Conservation (phyloP, 1,140 invertebrate genomes). For the Diorhabda elongata region DNA sequence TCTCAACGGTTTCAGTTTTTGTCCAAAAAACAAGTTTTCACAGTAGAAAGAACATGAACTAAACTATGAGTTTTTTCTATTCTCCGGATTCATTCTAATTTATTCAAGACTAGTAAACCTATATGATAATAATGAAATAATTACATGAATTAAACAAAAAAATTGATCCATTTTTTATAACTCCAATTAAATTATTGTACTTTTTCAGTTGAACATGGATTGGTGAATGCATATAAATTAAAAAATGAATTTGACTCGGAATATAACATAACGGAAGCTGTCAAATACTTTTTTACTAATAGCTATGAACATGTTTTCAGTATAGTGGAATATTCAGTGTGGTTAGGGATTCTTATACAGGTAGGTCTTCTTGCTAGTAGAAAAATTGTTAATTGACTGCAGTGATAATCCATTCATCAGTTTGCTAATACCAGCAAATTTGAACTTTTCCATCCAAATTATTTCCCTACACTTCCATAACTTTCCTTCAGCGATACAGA, state of each 20-base stretch:
- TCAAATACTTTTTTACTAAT: slow-evolving; percentile 6
- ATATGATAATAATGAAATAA: not conserved
- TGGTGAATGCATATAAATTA: slow-evolving; percentile 16
- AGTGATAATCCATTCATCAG: too few species aligned
- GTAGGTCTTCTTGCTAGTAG: slow-evolving; percentile 2
- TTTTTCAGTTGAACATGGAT: slow-evolving; percentile 15
- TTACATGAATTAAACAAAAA: not conserved
- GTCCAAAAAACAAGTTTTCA: not conserved
- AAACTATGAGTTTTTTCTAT: too few species aligned
- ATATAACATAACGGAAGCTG: not conserved
- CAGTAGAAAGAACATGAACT: too few species aligned
- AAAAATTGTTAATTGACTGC: too few species aligned
- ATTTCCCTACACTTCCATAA: too few species aligned
- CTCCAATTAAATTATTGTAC: not conserved
- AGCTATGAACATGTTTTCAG: slow-evolving; percentile 11
- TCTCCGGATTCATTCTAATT: not conserved
- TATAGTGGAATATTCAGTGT: slow-evolving; percentile 6
- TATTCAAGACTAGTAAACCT: not conserved
- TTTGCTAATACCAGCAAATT: too few species aligned
- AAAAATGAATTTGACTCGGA: not conserved
- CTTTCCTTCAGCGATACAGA: too few species aligned
- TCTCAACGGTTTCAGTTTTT: too few species aligned
- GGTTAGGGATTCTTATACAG: slow-evolving; percentile 12
- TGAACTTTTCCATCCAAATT: too few species aligned
- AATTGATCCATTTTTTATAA: not conserved